Evolutionary conservation across 2,113 vertebrate species (phyloP).

Genomic region (Mormoops blainvillei): DNA sequence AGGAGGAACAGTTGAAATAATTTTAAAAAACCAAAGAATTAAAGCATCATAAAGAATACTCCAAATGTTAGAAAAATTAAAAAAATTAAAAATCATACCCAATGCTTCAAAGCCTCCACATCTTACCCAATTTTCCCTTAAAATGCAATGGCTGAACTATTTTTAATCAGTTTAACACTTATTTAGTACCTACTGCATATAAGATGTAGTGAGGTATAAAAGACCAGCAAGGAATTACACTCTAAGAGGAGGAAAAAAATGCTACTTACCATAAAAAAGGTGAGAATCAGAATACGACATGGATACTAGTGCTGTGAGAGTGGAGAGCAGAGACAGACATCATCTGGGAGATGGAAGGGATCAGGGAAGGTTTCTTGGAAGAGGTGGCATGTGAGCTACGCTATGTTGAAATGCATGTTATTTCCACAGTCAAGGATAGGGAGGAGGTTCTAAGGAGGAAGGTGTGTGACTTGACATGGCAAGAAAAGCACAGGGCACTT

Average conservation of each 20-base stretch:
- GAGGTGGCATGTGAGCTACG: not conserved
- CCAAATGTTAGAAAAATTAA: not conserved
- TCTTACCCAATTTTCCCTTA: not conserved
- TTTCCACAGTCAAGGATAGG: not conserved
- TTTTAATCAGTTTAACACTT: not conserved
- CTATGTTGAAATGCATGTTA: not conserved
- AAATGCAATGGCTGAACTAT: not conserved
- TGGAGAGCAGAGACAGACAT: not conserved
- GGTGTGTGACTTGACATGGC: not conserved
- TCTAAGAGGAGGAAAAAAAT: not conserved
- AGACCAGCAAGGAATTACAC: not conserved
- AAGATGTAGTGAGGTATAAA: not conserved
- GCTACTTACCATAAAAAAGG: not conserved
- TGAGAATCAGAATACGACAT: not conserved
- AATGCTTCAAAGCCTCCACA: not conserved
- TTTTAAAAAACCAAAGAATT: slow-evolving; percentile 12
- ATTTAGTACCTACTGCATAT: not conserved
- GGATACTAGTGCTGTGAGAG: not conserved
- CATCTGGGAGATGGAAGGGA: not conserved
- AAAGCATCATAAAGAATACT: not conserved
- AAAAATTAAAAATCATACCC: not conserved
- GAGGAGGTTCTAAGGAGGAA: not conserved
- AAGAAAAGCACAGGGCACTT: not conserved
- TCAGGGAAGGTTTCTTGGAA: not conserved
- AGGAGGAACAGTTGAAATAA: not conserved